Evolutionary conservation across 2,888 invertebrate species (phyloP).

Genomic region (Proisotoma minuta): DNA sequence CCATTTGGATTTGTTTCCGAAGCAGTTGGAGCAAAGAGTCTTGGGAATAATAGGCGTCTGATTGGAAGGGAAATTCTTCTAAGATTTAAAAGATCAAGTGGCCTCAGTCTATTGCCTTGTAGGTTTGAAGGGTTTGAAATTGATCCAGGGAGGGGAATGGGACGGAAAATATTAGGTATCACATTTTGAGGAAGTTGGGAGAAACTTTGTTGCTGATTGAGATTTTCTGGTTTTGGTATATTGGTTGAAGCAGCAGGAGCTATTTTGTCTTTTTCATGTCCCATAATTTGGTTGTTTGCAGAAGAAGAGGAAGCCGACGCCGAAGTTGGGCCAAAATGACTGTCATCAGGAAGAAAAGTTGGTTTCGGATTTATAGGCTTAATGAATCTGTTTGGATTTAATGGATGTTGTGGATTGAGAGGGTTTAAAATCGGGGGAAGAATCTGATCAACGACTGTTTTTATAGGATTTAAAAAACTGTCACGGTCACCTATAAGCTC

Average conservation of each 20-base stretch:
- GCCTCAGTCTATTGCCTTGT: background rate
- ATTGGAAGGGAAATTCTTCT: constrained; percentile 18
- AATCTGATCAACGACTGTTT: background rate
- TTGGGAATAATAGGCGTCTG: constrained; percentile 20
- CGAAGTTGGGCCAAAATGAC: no score
- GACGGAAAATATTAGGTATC: background rate
- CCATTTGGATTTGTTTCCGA: background rate
- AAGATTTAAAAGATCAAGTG: background rate
- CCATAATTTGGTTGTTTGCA: background rate
- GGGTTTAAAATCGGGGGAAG: background rate
- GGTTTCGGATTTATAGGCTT: no score
- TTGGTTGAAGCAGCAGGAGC: no score
- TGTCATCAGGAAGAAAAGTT: background rate
- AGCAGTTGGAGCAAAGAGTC: constrained; percentile 7
- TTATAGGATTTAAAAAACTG: constrained; percentile 10
- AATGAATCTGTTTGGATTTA: constrained; percentile 8
- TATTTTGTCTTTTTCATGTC: no score
- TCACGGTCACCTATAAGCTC: constrained; percentile 15
- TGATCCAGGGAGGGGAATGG: background rate
- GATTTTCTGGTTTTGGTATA: no score
- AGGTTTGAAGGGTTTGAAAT: background rate
- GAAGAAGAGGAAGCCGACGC: no score
- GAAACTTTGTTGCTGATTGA: constrained; percentile 10
- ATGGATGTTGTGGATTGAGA: constrained; percentile 4
- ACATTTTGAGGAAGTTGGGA: background rate